Base-by-base conservation (phyloP, 2,888 invertebrate genomes). In the Deilephila elpenor region DNA sequence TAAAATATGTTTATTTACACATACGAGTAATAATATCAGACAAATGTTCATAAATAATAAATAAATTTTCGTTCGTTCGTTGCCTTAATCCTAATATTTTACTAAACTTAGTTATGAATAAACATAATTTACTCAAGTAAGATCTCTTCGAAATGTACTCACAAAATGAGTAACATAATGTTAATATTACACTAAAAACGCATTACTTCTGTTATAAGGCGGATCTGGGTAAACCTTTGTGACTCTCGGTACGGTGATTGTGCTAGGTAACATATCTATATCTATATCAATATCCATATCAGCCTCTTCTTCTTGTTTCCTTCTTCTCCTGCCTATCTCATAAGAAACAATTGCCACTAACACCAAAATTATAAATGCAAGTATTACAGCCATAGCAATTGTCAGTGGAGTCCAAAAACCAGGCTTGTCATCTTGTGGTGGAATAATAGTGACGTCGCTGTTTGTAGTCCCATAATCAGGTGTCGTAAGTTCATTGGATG, bases 371-470 rank as follows among this genome's bases (percentile, higher is more conserved):
- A 85, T 73, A 0, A 85, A 29, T 8, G 77, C 73, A 44, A 83
- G 34, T 44, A 81, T 56, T 32, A 76, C 73, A 11, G 84, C 82
- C 77, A 85, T 78, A 8, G 80, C 20, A 53, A 88, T 87, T 5
- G 84, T 85, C 6, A 81, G 75, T 5, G 82, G 74, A 71, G 80
- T 87, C 88, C 88, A 88, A 77, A 87, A 86, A 25, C 76, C 53
- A 19, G 34, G 6, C 37, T n/a, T 14, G 20, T 14, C 17, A 32
- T 72, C 70, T 59, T 56, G 60, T 34, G 29, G 62, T 17, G 75
- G 73, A 0, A 59, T 64, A 32, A 73, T 71, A n/a, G 59, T 19
- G 19, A 56, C 61, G n/a, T 72, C 7, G 71, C 34, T 5, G n/a
- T 70, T 19, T 8, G 60, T 32, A 32, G 32, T 32, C 25, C 25